Base-by-base conservation (phyloP, 2,888 invertebrate genomes). In the Sminthurinus aureus region DNA sequence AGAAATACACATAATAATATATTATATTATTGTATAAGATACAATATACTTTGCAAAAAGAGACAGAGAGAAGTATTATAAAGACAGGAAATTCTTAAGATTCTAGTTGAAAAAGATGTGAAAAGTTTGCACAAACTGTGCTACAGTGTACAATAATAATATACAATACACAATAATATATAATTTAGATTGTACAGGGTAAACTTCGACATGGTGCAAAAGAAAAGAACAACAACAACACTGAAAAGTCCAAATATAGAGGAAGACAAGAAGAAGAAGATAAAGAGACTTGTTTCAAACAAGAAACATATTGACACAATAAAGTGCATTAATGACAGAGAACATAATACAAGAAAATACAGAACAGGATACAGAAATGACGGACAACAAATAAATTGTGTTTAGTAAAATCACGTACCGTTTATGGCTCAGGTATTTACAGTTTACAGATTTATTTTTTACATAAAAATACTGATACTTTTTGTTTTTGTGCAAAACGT, bases 341-440 rank as follows among this genome's bases (percentile, higher is more conserved):
- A 18, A 9, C 9, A 51, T 18, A 15, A n/a, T n/a, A n/a, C 50
- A 20, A 24, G 18, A 22, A 20, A 74, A 26, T 6, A 12, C 15
- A n/a, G 51, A 51, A 24, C 22, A 24, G 22, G 11, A 77, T 20
- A 79, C 38, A 79, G 38, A n/a, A n/a, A n/a, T n/a, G n/a, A 67
- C 24, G 64, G 79, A 79, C 66, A n/a, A 79, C 79, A 79, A 50
- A 77, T 38, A 79, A 79, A 79, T 79, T 24, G 20, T 71, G 71
- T 15, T 71, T 81, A 51, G 81, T 58, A 74, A 73, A 81, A 74
- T 81, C 38, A 81, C 81, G 81, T 81, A 81, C 81, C 81, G 81
- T 81, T 81, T 51, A 74, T 71, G 20, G 71, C 71, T 71, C 71
- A 24, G 67, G 20, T 20, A 71, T 22, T 20, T n/a, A n/a, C n/a